Evolutionary conservation across 2,113 vertebrate genomes (phyloP).

Genomic region (Ciconia boyciana): DNA sequence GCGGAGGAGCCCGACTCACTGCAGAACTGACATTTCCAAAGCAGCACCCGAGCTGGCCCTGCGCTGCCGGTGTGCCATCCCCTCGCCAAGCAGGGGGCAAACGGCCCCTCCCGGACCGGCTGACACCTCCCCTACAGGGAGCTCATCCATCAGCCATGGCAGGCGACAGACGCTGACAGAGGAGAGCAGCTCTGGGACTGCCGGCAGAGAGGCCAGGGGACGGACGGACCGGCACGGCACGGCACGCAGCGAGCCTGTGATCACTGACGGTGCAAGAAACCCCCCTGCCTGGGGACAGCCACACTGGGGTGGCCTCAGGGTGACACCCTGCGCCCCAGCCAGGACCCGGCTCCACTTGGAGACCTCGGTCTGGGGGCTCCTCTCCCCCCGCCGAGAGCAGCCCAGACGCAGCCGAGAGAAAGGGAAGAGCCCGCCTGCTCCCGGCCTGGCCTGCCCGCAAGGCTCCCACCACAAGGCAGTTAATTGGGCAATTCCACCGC

Average conservation of each 20-base stretch:
- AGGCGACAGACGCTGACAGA: not conserved
- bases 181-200: not conserved
- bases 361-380: too few species aligned
- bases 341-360: not conserved
- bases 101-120: not conserved
- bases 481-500: not conserved
- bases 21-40: not conserved
- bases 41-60: not conserved
- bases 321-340: not conserved
- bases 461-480: not conserved
- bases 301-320: not conserved
- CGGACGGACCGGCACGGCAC: rapidly evolving
- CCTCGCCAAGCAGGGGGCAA: not conserved
- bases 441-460: not conserved
- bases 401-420: not conserved
- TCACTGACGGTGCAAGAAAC: not conserved
- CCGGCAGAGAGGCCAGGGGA: not conserved
- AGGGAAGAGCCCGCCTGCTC: not conserved
- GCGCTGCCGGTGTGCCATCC: not conserved
- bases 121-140: not conserved
- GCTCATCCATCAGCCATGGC: not conserved
- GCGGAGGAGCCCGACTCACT: not conserved
- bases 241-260: not conserved
- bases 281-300: not conserved
- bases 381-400: not conserved